Evolutionary conservation across 2,113 vertebrate genomes (phyloP).

Genomic region (Trichomycterus rosablanca): DNA sequence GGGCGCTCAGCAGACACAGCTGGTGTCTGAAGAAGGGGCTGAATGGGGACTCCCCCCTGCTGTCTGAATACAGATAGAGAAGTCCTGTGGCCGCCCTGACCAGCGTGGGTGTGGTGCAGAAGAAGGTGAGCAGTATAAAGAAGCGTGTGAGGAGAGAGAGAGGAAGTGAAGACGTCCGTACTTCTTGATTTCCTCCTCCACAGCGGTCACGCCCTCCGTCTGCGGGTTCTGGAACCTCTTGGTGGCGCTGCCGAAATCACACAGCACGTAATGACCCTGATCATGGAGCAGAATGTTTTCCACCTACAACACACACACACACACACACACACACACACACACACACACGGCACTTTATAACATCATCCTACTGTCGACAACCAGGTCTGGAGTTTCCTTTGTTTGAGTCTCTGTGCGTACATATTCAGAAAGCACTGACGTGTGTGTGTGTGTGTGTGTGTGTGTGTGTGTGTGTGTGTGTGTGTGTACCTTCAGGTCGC

Average conservation of each 20-base stretch:
- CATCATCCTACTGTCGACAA: too few relatives aligned
- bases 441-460: neutral
- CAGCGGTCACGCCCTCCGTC: slow-evolving; percentile 82
- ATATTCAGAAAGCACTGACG: neutral
- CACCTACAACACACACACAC: slow-evolving; percentile 69
- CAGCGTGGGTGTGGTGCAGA: too few relatives aligned
- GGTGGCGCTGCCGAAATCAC: slow-evolving; percentile 96
- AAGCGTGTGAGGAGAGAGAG: too few relatives aligned
- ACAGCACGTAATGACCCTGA: slow-evolving; percentile 94
- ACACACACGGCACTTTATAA: too few relatives aligned
- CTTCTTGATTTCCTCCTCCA: slow-evolving; percentile 99
- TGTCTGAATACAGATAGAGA: too few relatives aligned
- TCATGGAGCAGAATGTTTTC: slow-evolving; percentile 97
- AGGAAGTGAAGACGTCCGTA: slow-evolving; percentile 41
- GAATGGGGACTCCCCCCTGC: too few relatives aligned
- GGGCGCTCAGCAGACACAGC: too few relatives aligned
- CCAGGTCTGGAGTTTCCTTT: too few relatives aligned
- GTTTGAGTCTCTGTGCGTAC: too few relatives aligned
- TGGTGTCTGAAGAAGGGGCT: too few relatives aligned
- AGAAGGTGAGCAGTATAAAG: too few relatives aligned
- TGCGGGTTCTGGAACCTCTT: slow-evolving; percentile 96
- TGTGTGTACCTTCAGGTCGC: slow-evolving; percentile 86
- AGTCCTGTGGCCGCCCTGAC: too few relatives aligned
- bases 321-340: slow-evolving; percentile 6
- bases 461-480: neutral